A percentile compares a stretch with the other conserved stretches of the same genome.
phyloP scores from a whole-genome alignment of 2,113 vertebrate species.

The Coregonus clupeaformis region DNA sequence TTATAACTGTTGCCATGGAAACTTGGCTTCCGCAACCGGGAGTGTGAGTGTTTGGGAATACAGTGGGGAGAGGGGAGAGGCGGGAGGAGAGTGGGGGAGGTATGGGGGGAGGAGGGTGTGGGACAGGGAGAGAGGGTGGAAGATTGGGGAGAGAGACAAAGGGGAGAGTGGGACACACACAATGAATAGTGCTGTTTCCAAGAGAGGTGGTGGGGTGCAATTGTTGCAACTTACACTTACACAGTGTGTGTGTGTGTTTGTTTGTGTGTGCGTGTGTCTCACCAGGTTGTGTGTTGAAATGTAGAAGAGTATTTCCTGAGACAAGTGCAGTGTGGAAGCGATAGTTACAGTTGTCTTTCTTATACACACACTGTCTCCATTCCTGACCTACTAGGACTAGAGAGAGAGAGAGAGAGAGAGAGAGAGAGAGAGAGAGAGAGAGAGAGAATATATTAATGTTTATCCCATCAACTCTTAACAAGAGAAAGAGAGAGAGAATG shows the following conservation, averaged over 20 bases:
- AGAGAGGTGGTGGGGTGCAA: no score
- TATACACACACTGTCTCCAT: background rate
- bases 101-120: slow-evolving; percentile 16
- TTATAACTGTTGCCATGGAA: slow-evolving; percentile 67
- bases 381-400: background rate
- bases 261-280: background rate
- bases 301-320: background rate
- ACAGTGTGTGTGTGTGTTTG: background rate
- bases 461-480: background rate
- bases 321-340: background rate
- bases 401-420: background rate
- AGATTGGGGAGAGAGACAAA: background rate
- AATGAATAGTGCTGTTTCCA: no score
- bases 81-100: background rate
- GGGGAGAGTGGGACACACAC: background rate
- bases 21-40: slow-evolving; percentile 62
- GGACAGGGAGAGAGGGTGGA: background rate
- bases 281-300: slow-evolving; percentile 3
- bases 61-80: slow-evolving; percentile 46
- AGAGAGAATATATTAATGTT: background rate
- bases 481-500: background rate
- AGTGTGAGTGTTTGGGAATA: slow-evolving; percentile 64
- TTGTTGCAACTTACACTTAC: no score
- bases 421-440: slow-evolving; percentile 4
- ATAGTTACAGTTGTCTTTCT: background rate